These are phyloP conservation scores for Hesperia comma DNA, from an alignment of 2,888 invertebrate genomes.

Conservation along the genomic window DNA sequence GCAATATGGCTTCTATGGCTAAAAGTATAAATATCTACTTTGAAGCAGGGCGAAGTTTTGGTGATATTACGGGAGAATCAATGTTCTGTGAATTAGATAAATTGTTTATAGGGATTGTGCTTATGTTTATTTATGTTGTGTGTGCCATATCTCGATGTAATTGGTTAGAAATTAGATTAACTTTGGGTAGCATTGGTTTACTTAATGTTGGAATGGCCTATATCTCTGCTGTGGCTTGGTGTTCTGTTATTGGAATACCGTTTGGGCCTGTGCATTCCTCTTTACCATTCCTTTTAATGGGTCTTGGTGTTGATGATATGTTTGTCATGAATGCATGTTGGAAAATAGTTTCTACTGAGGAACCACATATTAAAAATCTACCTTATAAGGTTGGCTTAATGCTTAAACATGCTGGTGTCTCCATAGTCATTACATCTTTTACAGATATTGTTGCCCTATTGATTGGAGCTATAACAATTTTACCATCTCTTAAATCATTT, in stretches of 20 bases:
- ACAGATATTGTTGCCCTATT: slow-evolving; percentile 92
- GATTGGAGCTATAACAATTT: slow-evolving; percentile 90
- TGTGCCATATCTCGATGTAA: slow-evolving; percentile 89
- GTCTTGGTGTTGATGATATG: slow-evolving; percentile 93
- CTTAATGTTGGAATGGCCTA: slow-evolving; percentile 90
- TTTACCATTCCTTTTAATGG: slow-evolving; percentile 91
- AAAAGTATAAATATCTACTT: slow-evolving; percentile 79
- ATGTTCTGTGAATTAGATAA: slow-evolving; percentile 90
- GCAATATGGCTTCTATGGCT: slow-evolving; percentile 57
- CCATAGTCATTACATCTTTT: slow-evolving; percentile 92
- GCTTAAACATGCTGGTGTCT: slow-evolving; percentile 91
- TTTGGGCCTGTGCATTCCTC: slow-evolving; percentile 93
- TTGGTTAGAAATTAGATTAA: slow-evolving; percentile 88
- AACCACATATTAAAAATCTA: slow-evolving; percentile 75
- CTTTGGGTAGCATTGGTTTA: slow-evolving; percentile 87
- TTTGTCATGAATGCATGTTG: slow-evolving; percentile 93
- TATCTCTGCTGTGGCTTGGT: slow-evolving; percentile 87
- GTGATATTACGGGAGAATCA: slow-evolving; percentile 87
- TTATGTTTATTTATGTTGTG: slow-evolving; percentile 90
- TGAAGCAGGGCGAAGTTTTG: slow-evolving; percentile 88
- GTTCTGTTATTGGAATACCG: slow-evolving; percentile 87
- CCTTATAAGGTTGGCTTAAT: slow-evolving; percentile 87
- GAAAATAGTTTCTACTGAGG: slow-evolving; percentile 85
- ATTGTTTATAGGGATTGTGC: slow-evolving; percentile 85
- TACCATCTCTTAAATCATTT: slow-evolving; percentile 92